phyloP scores from a whole-genome alignment of 1,140 invertebrate genomes.

The Chionoecetes opilio region DNA sequence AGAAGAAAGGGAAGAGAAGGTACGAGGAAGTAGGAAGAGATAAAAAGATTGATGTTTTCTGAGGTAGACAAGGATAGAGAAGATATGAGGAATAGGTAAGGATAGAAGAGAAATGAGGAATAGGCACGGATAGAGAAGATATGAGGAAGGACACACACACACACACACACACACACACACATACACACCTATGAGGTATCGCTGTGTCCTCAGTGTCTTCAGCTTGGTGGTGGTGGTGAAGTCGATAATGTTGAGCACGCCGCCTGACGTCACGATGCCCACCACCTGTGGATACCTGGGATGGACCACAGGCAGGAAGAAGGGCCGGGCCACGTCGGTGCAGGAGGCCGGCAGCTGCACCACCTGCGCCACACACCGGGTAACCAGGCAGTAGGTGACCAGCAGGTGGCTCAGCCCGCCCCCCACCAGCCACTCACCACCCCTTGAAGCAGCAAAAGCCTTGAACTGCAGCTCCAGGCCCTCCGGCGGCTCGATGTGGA shows the following conservation, averaged over 20 bases:
- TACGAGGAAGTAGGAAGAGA: too few relatives aligned
- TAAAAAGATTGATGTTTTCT: too few relatives aligned
- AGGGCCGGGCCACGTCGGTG: not conserved
- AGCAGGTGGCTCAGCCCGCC: constrained; percentile 66
- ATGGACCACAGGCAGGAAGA: constrained; percentile 60
- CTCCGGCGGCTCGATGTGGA: constrained; percentile 57
- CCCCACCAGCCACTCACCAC: constrained; percentile 76
- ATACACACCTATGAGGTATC: constrained; percentile 66
- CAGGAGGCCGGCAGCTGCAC: constrained; percentile 68
- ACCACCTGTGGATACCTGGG: constrained; percentile 62
- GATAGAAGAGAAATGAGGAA: too few relatives aligned
- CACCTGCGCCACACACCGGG: constrained; percentile 60
- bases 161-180: too few relatives aligned
- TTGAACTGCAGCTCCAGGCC: constrained; percentile 57
- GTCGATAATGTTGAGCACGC: constrained; percentile 68
- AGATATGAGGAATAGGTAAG: too few relatives aligned
- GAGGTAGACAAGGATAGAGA: too few relatives aligned
- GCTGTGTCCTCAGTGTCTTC: constrained; percentile 67
- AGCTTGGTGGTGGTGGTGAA: constrained; percentile 64
- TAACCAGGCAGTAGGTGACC: constrained; percentile 62
- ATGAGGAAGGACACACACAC: too few relatives aligned
- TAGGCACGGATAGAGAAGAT: too few relatives aligned
- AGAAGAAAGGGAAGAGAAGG: too few relatives aligned
- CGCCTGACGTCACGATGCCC: constrained; percentile 52
- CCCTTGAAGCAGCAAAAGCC: constrained; percentile 69